Base-by-base conservation (phyloP, 2,113 vertebrate species). In the Caretta caretta region DNA sequence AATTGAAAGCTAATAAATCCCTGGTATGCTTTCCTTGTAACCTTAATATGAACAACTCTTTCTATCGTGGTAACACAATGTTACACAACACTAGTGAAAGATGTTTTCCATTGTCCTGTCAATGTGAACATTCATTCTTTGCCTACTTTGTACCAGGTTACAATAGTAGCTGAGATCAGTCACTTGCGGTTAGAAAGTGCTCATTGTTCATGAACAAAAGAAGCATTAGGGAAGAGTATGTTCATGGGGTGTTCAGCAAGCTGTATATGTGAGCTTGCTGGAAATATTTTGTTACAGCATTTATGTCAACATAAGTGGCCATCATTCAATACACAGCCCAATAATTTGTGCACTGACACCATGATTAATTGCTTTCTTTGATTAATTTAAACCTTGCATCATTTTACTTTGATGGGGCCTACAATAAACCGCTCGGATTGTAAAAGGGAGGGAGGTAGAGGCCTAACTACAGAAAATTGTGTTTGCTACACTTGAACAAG, bases 1-100 rank as follows among this genome's bases (percentile, higher is more conserved):
- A 98, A 98, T 94, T 86, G 83, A 90, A 94, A 97, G 97, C 96
- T 95, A 97, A 97, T 97, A 96, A 97, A 97, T 97, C 96, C 88
- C 91, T 94, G 80, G 93, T 93, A 89, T 88, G 91, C 88, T 97
- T 97, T 92, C 91, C 88, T 96, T 72, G 54, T 7, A 14, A 76
- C 85, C 84, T 80, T 75, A 94, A 89, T 96, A 89, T 86, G 22
- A 93, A 78, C 65, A 49, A 94, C 86, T 97, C 89, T 95, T 29
- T 92, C 91, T 87, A 14, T 94, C 92, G 93, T 87, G 62, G 80
- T 94, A 92, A 97, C 57, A 72, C 80, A 80, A 8, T 97, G 83
- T 92, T 97, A 95, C 72, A 78, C 76, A 6, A 93, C 90, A 93
- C 31, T 62, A 91, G 49, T 78, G 49, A 94, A 93, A 87, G 79